Base-by-base conservation (phyloP, 2,888 invertebrate species). In the Caradrina clavipalpis region DNA sequence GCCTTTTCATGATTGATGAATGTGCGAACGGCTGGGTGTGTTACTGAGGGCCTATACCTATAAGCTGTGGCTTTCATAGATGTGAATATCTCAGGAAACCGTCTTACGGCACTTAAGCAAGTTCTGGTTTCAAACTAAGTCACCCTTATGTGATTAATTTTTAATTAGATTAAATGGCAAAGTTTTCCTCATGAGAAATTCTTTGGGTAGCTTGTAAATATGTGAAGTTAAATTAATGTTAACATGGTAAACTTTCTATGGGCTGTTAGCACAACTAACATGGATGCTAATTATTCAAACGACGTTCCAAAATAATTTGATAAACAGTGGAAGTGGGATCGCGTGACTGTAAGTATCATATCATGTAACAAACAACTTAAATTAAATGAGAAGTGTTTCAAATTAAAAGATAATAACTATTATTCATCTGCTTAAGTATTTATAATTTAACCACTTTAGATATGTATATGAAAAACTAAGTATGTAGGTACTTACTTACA, bases 1-100 rank as follows among this genome's bases (percentile, higher is more conserved):
- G 73, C 63, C 69, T 73, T 75, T 84, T 73, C 65, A 79, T 84
- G 82, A 84, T 84, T 84, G 82, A 83, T 84, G 79, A 77, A 77
- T 73, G 67, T 66, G 61, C 65, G 69, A 68, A 69, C 67, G 67
- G 64, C 45, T 74, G 10, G 69, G 50, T 70, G 65, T 76, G 67
- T 73, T 78, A 35, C 73, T 76, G 74, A 69, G 57, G 54, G 55
- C 56, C 65, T 72, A 35, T n/a, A n/a, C n/a, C 22, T 42, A 15
- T 42, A 49, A 45, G 51, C 15, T 59, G 50, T 42, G 55, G 45
- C 58, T 73, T 73, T 73, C 47, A 54, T 61, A 59, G 50, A 73
- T 63, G 35, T 73, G 39, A 73, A 73, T 60, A 76, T 72, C 66
- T 70, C 47, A 64, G 21, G 49, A 62, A 66, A 73, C 56, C 55